These are phyloP conservation scores for Phymastichus coffea DNA, from an alignment of 1,140 invertebrate genomes.

Conservation along the genomic window DNA sequence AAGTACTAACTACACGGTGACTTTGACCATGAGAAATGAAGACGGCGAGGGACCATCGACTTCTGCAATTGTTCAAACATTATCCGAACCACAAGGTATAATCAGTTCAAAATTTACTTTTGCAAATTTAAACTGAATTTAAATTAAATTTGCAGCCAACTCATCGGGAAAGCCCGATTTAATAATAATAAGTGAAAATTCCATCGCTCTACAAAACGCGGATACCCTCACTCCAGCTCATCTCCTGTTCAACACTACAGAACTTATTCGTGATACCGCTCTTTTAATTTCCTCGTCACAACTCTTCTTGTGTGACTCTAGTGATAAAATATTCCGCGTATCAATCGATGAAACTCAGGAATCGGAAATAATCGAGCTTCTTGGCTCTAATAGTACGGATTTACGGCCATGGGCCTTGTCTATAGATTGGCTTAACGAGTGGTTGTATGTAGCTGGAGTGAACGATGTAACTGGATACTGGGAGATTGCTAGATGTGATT, in stretches of 20 bases:
- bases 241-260: slow-evolving; percentile 56
- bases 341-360: slow-evolving; percentile 51
- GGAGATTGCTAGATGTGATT: slow-evolving; percentile 73
- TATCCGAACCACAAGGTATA: slow-evolving; percentile 65
- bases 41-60: slow-evolving; percentile 76
- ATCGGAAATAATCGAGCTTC: slow-evolving; percentile 54
- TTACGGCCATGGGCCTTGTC: slow-evolving; percentile 68
- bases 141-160: slow-evolving; percentile 49
- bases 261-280: slow-evolving; percentile 64
- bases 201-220: slow-evolving; percentile 68
- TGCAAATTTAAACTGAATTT: slow-evolving; percentile 19
- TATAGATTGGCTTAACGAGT: slow-evolving; percentile 84
- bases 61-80: slow-evolving; percentile 65
- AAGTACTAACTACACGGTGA: slow-evolving; percentile 73
- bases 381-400: slow-evolving; percentile 60
- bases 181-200: slow-evolving; percentile 69
- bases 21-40: slow-evolving; percentile 76
- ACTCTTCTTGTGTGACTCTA: slow-evolving; percentile 74
- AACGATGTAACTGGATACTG: slow-evolving; percentile 60
- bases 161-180: slow-evolving; percentile 67
- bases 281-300: slow-evolving; percentile 70
- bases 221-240: slow-evolving; percentile 67
- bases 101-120: slow-evolving; percentile 15
- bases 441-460: slow-evolving; percentile 76
- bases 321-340: slow-evolving; percentile 62